phyloP scores from a whole-genome alignment of 2,113 vertebrate species.

The Lynx canadensis region DNA sequence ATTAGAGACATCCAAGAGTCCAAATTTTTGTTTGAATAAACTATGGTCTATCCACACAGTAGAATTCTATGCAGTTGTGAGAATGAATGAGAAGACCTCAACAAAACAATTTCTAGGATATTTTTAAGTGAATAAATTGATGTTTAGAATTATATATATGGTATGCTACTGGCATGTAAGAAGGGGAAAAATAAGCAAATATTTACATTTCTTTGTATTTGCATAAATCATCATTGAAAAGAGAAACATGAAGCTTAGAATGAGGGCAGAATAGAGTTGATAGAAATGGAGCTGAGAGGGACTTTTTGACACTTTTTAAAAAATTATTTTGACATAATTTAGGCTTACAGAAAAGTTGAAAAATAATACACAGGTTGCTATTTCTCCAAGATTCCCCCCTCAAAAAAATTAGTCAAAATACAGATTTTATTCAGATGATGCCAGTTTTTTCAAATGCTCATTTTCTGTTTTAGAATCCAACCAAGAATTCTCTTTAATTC shows the following conservation, averaged over 20 bases:
- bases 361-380: neutral
- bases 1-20: neutral
- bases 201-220: neutral
- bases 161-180: neutral
- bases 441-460: neutral
- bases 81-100: neutral
- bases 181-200: neutral
- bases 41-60: neutral
- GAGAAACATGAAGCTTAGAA: neutral
- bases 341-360: neutral
- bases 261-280: neutral
- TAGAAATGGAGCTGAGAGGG: neutral
- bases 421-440: neutral
- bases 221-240: neutral
- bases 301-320: neutral
- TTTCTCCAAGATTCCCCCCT: neutral
- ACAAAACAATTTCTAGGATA: neutral
- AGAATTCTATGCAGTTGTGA: neutral
- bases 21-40: neutral
- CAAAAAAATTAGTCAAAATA: neutral
- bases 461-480: neutral
- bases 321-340: neutral
- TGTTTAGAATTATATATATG: neutral
- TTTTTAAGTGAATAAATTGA: neutral
- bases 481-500: neutral